A percentile compares a stretch with the other conserved stretches of the same genome.
These are phyloP conservation scores for Glareola pratincola DNA, from an alignment of 2,113 vertebrate genomes.

Conservation along the genomic window DNA sequence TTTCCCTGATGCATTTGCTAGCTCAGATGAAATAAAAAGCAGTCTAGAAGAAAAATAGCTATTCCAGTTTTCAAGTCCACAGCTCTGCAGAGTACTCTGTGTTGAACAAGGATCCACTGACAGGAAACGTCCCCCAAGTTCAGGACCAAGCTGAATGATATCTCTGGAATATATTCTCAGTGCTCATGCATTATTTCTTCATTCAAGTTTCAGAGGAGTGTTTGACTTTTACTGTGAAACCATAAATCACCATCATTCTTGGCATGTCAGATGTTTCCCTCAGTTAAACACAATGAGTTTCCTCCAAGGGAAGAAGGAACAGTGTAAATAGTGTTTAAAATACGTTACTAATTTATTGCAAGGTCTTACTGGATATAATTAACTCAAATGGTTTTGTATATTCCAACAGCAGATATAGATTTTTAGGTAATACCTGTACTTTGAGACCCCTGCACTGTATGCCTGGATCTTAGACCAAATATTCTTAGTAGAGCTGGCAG, in stretches of 20 bases:
- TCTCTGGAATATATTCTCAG: not conserved
- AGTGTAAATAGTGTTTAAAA: constrained; percentile 2
- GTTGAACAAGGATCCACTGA: not conserved
- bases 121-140: not conserved
- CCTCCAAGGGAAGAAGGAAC: not conserved
- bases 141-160: not conserved
- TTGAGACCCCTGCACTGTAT: not conserved
- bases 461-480: not conserved
- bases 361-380: not conserved
- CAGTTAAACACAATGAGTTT: not conserved
- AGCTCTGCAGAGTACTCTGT: not conserved
- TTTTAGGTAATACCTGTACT: not conserved
- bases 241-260: constrained; percentile 1
- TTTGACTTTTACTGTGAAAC: constrained; percentile 30
- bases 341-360: constrained; percentile 1
- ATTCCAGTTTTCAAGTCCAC: not conserved
- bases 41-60: not conserved
- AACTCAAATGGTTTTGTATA: not conserved
- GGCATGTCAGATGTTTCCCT: constrained; percentile 1
- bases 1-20: not conserved
- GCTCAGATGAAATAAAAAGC: not conserved
- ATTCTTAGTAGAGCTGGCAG: not conserved
- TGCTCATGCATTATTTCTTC: not conserved
- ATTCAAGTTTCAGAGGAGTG: constrained; percentile 2
- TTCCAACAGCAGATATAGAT: not conserved